Evolutionary conservation across 1,140 invertebrate species (phyloP).

Genomic region (Daktulosphaira vitifoliae): DNA sequence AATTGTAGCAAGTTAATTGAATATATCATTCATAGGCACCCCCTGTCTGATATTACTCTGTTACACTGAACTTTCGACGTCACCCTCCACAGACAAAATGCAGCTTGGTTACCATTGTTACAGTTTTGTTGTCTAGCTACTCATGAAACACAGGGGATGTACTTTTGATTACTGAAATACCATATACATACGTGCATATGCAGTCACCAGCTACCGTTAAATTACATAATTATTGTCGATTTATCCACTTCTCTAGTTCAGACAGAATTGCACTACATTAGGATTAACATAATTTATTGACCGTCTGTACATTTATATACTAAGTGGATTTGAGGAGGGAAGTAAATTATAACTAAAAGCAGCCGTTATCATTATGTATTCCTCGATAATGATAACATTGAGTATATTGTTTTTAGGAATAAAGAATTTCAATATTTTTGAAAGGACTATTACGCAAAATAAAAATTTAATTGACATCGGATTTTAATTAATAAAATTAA

Average conservation of each 20-base stretch:
- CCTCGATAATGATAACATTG: no score
- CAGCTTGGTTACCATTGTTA: slow-evolving; percentile 5
- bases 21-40: slow-evolving; percentile 27
- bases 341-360: not conserved
- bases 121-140: not conserved
- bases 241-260: no score
- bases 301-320: not conserved
- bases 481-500: no score
- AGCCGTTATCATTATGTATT: no score
- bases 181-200: not conserved
- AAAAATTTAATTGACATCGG: no score
- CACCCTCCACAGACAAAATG: not conserved
- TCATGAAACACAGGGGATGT: slow-evolving; percentile 13
- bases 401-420: no score
- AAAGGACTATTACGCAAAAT: no score
- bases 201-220: not conserved
- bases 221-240: slow-evolving; percentile 6
- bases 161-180: not conserved
- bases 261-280: no score
- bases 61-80: not conserved
- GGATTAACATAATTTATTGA: not conserved
- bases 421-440: no score
- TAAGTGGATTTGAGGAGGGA: not conserved
- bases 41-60: not conserved
- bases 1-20: slow-evolving; percentile 33